These are phyloP conservation scores for Tenualosa ilisha DNA, from an alignment of 2,797 vertebrate genomes.

Conservation along the genomic window DNA sequence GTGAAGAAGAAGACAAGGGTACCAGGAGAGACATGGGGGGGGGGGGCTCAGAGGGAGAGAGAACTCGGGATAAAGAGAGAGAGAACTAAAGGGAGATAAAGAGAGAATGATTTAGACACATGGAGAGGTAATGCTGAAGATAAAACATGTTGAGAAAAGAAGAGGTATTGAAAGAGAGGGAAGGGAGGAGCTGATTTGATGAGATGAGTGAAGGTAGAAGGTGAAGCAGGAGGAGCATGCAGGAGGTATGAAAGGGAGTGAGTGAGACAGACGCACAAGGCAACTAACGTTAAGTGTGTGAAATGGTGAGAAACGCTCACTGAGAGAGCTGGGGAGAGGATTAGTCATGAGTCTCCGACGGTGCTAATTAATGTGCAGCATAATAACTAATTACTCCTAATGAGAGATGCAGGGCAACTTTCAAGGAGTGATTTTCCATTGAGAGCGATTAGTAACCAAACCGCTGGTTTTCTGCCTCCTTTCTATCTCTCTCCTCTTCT, in stretches of 20 bases:
- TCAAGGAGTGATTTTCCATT: not conserved
- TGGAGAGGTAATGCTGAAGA: not conserved
- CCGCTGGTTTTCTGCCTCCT: not conserved
- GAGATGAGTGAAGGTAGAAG: not conserved
- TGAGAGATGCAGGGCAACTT: slow-evolving; percentile 16
- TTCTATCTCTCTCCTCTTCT: not conserved
- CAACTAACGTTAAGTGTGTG: not conserved
- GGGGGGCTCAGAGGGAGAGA: not conserved
- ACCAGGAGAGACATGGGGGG: not conserved
- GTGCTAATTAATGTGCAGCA: not conserved
- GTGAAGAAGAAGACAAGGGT: not conserved
- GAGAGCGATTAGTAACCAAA: not conserved
- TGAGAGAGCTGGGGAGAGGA: not conserved
- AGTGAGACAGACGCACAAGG: not conserved
- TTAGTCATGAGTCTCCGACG: not conserved
- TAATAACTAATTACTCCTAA: not conserved
- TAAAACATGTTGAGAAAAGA: not conserved
- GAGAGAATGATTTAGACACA: not conserved
- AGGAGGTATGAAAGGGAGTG: not conserved
- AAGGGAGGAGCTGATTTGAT: not conserved
- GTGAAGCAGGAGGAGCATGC: not conserved
- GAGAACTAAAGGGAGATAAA: not conserved
- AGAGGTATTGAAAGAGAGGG: not conserved
- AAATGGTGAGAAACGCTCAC: not conserved
- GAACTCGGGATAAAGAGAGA: not conserved